Base-by-base conservation (phyloP, 2,888 invertebrate species). In the Euplagia quadripunctaria region DNA sequence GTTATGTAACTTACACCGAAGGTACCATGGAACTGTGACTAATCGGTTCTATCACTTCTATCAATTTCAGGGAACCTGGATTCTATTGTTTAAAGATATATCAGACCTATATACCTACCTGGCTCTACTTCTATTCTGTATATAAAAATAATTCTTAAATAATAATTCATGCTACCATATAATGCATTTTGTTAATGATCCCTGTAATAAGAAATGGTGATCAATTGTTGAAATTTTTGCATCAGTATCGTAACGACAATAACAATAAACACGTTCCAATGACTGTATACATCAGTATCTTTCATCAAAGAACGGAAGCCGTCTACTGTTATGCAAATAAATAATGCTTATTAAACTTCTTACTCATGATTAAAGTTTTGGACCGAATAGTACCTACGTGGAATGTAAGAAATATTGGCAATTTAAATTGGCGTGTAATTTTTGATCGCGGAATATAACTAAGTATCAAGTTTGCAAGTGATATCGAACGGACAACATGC, bases 361-460 rank as follows among this genome's bases (percentile, higher is more conserved):
- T 65, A 7, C 4, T 49, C 31, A 31, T 65, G 4, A 65, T 65
- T 65, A 31, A 65, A 49, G 14, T 31, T 51, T 31, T 49, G 49
- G 16, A 66, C 31, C 31, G 16, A 49, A 61, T 6, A 61, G 6
- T 61, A 12, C 20, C 20, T 20, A 20, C 61, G 12, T 61, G 31
- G 31, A 61, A 31, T 61, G 31, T 61, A 61, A 31, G 12, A 61
- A 61, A 61, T 61, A 58, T 11, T 31, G 31, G 11, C 46, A 66
- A 12, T 49, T 49, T 2, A 43, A 66, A 66, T 66, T 66, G 66
- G 46, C 66, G 49, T 66, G 66, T 66, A 49, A 66, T 66, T 66
- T 11, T 49, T 46, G 43, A 46, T 66, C 49, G 46, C 14, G 49
- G 46, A 12, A 20, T 12, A 49, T 49, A 49, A 20, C 14, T 3